Evolutionary conservation across 2,797 vertebrate genomes (phyloP).

Genomic region (Sebastes itinus): DNA sequence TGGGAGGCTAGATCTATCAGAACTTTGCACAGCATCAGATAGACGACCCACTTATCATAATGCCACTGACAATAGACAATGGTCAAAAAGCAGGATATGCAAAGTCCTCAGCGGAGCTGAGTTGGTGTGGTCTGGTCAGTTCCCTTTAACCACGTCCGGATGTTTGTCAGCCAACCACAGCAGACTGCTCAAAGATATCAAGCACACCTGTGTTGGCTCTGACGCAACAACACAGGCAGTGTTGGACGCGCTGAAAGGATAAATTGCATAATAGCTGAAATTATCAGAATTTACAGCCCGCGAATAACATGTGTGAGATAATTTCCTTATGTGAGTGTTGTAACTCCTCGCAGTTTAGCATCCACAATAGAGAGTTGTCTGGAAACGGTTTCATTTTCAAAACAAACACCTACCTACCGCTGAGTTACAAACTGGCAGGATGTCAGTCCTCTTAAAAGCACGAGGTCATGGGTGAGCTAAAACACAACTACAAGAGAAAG

Average conservation of each 20-base stretch:
- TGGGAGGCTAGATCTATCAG: constrained; percentile 34
- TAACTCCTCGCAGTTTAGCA: neutral
- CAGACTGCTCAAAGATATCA: constrained; percentile 41
- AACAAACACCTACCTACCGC: constrained; percentile 5
- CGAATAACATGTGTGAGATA: constrained; percentile 12
- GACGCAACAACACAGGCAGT: constrained; percentile 26
- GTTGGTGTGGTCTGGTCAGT: constrained; percentile 37
- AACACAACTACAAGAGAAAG: constrained; percentile 36
- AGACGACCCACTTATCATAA: constrained; percentile 57
- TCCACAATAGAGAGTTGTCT: neutral
- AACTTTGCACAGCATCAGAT: constrained; percentile 61
- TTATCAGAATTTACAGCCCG: constrained; percentile 5
- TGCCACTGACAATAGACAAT: constrained; percentile 70
- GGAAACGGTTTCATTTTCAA: constrained; percentile 31
- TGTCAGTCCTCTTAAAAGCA: constrained; percentile 37
- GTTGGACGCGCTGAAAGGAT: neutral
- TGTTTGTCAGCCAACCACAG: constrained; percentile 62
- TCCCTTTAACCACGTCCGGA: constrained; percentile 60
- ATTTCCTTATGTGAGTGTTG: constrained; percentile 11
- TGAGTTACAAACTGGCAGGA: constrained; percentile 31
- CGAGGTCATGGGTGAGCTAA: constrained; percentile 50
- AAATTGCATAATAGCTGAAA: constrained; percentile 33
- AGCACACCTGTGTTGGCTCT: constrained; percentile 55
- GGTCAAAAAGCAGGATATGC: constrained; percentile 76
- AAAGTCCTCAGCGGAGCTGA: constrained; percentile 56